Evolutionary conservation across 2,113 vertebrate genomes (phyloP).

Genomic region (Percina caprodes): DNA sequence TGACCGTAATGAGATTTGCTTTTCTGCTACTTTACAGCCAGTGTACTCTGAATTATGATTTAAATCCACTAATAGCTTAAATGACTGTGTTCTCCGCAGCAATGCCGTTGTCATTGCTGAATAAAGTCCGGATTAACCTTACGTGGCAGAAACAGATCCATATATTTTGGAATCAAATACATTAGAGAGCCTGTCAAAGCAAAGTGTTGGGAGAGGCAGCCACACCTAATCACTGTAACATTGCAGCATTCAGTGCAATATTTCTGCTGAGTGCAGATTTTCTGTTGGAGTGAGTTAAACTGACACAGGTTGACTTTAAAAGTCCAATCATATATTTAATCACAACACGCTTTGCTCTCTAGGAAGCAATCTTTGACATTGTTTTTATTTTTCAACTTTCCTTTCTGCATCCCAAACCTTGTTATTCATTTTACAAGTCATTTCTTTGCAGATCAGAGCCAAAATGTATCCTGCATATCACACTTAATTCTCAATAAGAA

Average conservation of each 20-base stretch:
- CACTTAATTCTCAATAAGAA: neutral
- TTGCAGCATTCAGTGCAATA: constrained; percentile 30
- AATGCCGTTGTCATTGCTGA: constrained; percentile 43
- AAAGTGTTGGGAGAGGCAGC: constrained; percentile 10
- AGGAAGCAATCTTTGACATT: constrained; percentile 21
- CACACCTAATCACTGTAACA: constrained; percentile 10
- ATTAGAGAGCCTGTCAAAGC: constrained; percentile 48
- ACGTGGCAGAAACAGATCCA: constrained; percentile 41
- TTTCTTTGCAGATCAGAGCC: neutral
- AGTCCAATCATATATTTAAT: constrained; percentile 41
- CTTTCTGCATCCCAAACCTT: neutral
- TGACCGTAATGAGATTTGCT: constrained; percentile 30
- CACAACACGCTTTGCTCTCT: constrained; percentile 8
- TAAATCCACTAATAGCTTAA: constrained; percentile 36
- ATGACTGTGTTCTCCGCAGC: constrained; percentile 18
- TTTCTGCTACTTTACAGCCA: constrained; percentile 8
- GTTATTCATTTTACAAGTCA: neutral
- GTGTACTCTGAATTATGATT: constrained; percentile 20
- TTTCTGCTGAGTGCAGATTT: constrained; percentile 14
- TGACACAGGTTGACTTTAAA: constrained; percentile 34
- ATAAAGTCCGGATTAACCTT: constrained; percentile 58
- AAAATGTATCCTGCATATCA: neutral
- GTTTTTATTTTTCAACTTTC: neutral
- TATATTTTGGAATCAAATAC: constrained; percentile 51
- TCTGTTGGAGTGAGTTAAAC: constrained; percentile 7